Evolutionary conservation across 2,797 vertebrate genomes (phyloP).

Genomic region (Alauda arvensis): DNA sequence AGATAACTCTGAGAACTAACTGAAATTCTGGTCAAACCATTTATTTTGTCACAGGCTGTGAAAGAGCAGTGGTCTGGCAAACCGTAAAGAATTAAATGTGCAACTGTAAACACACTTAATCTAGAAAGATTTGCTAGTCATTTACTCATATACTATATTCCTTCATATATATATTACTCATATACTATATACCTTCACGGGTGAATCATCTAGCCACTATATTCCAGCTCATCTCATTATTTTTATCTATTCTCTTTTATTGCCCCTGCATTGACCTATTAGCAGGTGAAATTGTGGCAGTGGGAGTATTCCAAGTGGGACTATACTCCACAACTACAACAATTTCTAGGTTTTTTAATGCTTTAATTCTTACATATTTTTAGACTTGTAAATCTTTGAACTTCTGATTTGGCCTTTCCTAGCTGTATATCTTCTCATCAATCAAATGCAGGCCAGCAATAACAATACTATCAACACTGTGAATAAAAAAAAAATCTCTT

Average conservation of each 20-base stretch:
- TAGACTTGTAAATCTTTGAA: not conserved
- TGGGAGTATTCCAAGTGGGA: not conserved
- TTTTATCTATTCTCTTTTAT: not conserved
- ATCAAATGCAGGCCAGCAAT: not conserved
- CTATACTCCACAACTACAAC: not conserved
- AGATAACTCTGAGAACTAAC: not conserved
- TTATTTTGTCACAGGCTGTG: not conserved
- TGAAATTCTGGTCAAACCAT: not conserved
- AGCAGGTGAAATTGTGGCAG: not conserved
- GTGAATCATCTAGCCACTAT: no score
- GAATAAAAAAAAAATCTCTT: not conserved
- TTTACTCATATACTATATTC: not conserved
- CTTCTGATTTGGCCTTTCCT: not conserved
- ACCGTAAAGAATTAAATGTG: not conserved
- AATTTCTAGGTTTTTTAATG: not conserved
- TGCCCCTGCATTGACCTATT: not conserved
- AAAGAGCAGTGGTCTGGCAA: not conserved
- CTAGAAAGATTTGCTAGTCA: no score
- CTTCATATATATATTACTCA: no score
- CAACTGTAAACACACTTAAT: not conserved
- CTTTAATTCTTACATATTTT: not conserved
- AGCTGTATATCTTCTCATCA: not conserved
- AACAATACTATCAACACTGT: not conserved
- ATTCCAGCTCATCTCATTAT: not conserved
- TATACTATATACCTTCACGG: fast-evolving